These are phyloP conservation scores for Crotalus viridis DNA, from an alignment of 2,113 vertebrate genomes.

Conservation along the genomic window DNA sequence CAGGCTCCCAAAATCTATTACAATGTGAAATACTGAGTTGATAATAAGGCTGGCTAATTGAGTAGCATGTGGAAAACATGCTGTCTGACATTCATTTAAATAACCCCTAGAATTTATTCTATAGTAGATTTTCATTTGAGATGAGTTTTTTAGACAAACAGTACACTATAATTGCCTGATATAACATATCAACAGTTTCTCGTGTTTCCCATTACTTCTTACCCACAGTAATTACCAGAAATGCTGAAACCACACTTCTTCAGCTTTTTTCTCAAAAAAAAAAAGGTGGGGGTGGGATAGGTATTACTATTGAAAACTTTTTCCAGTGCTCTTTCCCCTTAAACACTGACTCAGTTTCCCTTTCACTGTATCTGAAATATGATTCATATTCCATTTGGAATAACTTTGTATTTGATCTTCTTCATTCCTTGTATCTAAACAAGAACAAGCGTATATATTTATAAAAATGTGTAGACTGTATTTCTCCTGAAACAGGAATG, in stretches of 20 bases:
- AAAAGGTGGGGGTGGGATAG: background rate
- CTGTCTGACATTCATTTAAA: background rate
- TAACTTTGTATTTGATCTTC: constrained; percentile 15
- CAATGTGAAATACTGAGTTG: background rate
- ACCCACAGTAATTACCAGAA: background rate
- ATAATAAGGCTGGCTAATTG: background rate
- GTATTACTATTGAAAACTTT: background rate
- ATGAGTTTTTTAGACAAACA: background rate
- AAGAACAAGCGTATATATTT: constrained; percentile 4
- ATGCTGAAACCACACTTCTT: background rate
- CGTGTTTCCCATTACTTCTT: background rate
- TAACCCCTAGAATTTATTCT: background rate
- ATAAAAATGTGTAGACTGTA: background rate
- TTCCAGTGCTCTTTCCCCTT: background rate
- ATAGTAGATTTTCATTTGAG: background rate
- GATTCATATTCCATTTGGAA: constrained; percentile 11
- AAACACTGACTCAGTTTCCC: constrained; percentile 17
- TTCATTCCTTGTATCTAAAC: constrained; percentile 14
- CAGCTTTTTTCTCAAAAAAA: background rate
- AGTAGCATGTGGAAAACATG: background rate
- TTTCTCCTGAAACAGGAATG: background rate
- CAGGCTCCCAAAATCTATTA: background rate
- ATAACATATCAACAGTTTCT: background rate
- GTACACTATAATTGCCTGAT: background rate
- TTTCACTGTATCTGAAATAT: constrained; percentile 20